Evolutionary conservation across 2,797 vertebrate genomes (phyloP).

Genomic region (Meriones psammophilus): DNA sequence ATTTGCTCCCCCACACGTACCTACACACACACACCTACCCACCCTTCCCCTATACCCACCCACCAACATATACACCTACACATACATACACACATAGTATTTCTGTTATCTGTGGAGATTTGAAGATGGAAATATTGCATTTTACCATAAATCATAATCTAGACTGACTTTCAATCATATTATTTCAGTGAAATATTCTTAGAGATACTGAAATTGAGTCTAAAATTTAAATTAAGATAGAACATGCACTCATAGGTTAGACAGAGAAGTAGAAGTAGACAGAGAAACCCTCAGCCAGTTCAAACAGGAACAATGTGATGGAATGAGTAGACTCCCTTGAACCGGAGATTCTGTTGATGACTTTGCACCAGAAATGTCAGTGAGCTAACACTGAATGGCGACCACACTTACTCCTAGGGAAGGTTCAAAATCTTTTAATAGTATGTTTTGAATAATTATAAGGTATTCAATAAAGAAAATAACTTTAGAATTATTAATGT

Average conservation of each 20-base stretch:
- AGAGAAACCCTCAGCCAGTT: neutral
- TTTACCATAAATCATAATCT: neutral
- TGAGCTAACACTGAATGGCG: neutral
- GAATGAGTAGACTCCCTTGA: neutral
- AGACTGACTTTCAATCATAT: constrained; percentile 25
- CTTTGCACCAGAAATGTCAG: neutral
- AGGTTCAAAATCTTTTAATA: neutral
- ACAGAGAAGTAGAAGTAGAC: too few species aligned
- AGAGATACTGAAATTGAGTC: neutral
- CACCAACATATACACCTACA: neutral
- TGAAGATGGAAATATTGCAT: neutral
- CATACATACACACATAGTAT: neutral
- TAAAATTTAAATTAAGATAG: neutral
- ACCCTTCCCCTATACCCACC: neutral
- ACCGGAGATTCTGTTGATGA: neutral
- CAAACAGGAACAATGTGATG: neutral
- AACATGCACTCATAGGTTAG: neutral
- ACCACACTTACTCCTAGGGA: neutral
- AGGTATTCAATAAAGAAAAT: neutral
- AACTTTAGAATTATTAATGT: neutral
- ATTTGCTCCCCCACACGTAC: too few species aligned
- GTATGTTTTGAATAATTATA: neutral
- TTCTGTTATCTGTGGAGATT: neutral
- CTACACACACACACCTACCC: neutral
- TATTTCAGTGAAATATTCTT: constrained; percentile 21